Evolutionary conservation across 2,113 vertebrate species (phyloP).

Genomic region (Catharus fuscescens): DNA sequence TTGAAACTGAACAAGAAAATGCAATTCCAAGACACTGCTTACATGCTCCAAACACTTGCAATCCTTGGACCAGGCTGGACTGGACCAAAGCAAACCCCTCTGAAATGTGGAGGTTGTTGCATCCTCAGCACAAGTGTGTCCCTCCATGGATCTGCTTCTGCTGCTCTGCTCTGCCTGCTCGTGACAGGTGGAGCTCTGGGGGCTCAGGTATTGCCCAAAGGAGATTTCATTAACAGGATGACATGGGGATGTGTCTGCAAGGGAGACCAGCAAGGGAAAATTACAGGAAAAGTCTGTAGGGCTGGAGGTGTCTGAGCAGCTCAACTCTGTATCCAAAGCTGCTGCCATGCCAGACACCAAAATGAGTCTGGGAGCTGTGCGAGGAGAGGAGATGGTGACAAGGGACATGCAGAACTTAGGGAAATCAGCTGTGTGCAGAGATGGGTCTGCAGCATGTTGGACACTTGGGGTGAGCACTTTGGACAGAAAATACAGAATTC

Average conservation of each 20-base stretch:
- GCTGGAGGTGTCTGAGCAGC: background rate
- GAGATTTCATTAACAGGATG: too few relatives aligned
- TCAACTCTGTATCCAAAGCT: background rate
- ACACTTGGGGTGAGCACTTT: background rate
- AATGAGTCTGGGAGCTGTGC: background rate
- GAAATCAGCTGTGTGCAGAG: background rate
- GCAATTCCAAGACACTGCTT: background rate
- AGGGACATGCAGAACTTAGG: background rate
- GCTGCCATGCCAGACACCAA: background rate
- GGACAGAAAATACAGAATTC: background rate
- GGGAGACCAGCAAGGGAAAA: background rate
- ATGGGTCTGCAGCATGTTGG: accelerated
- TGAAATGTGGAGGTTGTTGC: background rate
- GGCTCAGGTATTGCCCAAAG: background rate
- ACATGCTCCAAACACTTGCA: accelerated
- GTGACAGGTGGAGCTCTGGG: background rate
- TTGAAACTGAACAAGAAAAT: background rate
- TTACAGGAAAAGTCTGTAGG: background rate
- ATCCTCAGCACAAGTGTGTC: background rate
- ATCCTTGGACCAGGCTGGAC: background rate
- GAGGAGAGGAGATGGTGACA: background rate
- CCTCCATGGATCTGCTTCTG: background rate
- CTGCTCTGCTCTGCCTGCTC: background rate
- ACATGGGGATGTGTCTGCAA: background rate
- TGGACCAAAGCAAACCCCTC: background rate